Conservation (phyloP, 2,888 invertebrate genomes). For the Sarcophaga caerulescens region DNA sequence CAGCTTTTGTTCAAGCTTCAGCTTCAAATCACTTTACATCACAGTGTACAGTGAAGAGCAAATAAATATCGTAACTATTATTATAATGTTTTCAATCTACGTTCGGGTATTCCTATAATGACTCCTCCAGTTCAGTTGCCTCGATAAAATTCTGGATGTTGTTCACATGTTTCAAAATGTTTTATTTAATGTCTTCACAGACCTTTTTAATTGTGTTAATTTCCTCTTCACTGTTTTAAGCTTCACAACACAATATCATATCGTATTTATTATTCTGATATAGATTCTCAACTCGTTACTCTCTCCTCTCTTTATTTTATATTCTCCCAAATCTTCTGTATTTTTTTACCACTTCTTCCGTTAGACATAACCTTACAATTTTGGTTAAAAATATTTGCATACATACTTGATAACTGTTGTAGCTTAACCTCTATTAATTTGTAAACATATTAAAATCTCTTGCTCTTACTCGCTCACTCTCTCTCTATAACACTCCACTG, state of each 20-base stretch:
- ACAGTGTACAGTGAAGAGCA: background rate
- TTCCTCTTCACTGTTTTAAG: background rate
- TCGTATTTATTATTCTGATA: background rate
- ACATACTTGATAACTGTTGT: background rate
- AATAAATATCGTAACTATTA: too few relatives aligned
- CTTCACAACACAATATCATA: background rate
- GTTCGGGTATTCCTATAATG: too few relatives aligned
- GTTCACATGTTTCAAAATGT: too few relatives aligned
- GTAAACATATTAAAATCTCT: slow-evolving; percentile 59
- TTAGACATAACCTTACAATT: slow-evolving; percentile 11
- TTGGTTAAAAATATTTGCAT: slow-evolving; percentile 1
- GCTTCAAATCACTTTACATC: background rate
- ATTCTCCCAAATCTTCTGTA: background rate
- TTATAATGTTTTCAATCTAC: too few relatives aligned
- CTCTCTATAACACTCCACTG: background rate
- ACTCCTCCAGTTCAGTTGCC: too few relatives aligned
- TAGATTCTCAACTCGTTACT: background rate
- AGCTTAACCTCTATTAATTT: slow-evolving; percentile 64
- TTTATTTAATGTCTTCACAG: background rate
- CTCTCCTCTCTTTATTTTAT: background rate
- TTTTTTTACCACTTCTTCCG: background rate
- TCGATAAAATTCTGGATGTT: too few relatives aligned
- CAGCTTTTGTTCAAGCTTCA: slow-evolving; percentile 9
- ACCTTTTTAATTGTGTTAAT: background rate
- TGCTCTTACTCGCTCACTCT: background rate